Conservation (phyloP, 2,797 vertebrate genomes). For the Nyctalus aviator region DNA sequence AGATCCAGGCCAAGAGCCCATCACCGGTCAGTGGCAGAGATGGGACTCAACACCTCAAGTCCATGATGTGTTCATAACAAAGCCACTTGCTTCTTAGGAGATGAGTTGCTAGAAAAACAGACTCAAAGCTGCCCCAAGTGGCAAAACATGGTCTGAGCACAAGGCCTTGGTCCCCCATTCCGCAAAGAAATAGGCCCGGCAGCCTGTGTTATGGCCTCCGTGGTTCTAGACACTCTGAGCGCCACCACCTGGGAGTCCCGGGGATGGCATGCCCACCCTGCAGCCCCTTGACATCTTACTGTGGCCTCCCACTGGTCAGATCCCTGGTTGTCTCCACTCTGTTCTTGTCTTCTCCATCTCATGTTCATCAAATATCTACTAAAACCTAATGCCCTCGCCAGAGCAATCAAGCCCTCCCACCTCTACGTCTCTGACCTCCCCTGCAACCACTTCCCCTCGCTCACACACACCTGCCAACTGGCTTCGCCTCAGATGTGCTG, state of each 20-base stretch:
- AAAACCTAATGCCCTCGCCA: neutral
- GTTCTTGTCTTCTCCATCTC: neutral
- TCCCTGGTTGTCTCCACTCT: neutral
- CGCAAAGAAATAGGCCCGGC: neutral
- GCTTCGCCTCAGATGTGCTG: neutral
- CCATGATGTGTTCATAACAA: neutral
- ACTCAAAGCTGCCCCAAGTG: neutral
- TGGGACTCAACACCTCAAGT: neutral
- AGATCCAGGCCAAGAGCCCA: neutral
- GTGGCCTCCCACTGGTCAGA: neutral
- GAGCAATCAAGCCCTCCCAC: neutral
- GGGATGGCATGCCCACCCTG: neutral
- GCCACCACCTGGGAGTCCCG: neutral
- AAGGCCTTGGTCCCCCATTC: neutral
- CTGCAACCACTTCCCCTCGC: no score
- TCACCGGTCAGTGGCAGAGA: neutral
- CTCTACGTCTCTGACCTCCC: neutral
- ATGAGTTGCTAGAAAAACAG: slow-evolving; percentile 22
- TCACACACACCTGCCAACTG: neutral
- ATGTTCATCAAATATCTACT: neutral
- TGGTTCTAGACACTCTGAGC: neutral
- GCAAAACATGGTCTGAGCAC: neutral
- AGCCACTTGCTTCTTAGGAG: neutral
- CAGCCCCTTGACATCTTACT: no score
- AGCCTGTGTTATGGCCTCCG: no score